Base-by-base conservation (phyloP, 2,888 invertebrate species). In the Temnothorax rugatulus region DNA sequence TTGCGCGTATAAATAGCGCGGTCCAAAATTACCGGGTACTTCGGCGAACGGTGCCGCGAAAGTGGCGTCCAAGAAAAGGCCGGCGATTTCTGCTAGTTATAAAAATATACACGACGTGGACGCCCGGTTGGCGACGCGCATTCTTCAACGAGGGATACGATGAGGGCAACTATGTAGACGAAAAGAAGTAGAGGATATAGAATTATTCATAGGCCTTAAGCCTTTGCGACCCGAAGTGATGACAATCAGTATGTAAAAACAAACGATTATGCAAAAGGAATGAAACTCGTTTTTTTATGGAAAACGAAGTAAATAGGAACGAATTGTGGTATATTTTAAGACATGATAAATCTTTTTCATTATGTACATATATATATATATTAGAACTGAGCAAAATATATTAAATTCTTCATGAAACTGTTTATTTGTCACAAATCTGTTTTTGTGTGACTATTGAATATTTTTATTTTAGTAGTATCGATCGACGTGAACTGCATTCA, bases 11-110 rank as follows among this genome's bases (percentile, higher is more conserved):
- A 91, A 93, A 93, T 92, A 93, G 90, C 88, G 74, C 77, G 87
- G 64, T 87, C 92, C 91, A 91, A 92, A 92, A 92, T 92, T 92
- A 92, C 85, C 89, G 84, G 47, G 71, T 86, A 89, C 84, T 90
- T 89, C 86, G 87, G 84, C 87, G 87, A 89, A 84, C 90, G 89
- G 90, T 88, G 89, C 85, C 84, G 86, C 82, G 84, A 90, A 89
- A 89, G 77, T 73, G 64, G 66, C 57, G 76, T 69, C 73, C 81
- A 75, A 88, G 88, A 84, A 86, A 87, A 86, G 81, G 66, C 57
- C 77, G 54, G 38, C 34, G 64, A 82, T 77, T 84, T 82, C 86
- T 75, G 73, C 68, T 82, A 44, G 76, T 76, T 61, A 63, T 41
- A 61, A 73, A 77, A 73, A 85, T 68, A 85, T 68, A 54, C 73